Evolutionary conservation across 2,888 invertebrate genomes (phyloP), one percentile per base, ranked within the genome.

Genomic region (Dyspetes luteomarginatus): DNA sequence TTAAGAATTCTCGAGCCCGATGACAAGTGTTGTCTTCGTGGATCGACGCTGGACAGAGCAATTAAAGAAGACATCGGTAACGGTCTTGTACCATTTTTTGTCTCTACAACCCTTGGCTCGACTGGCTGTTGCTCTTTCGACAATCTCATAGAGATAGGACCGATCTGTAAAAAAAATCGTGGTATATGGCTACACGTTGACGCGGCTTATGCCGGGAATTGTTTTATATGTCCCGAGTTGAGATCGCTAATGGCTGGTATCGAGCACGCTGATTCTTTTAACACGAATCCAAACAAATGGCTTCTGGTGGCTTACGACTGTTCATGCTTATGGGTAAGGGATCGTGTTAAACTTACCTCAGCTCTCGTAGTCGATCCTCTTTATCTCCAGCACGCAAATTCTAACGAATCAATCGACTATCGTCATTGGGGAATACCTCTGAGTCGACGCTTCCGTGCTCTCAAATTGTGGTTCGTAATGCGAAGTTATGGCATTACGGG

Each of bases 201-300:
- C 90, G 97, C 95, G 0, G 97, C 97, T 0, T 98, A 97, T 89
- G 97, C 97, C 0, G 98, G 98, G 2, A 96, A 95, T 86, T 95
- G 96, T 0, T 95, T 98, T 88, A 96, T 98, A 79, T 96, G 97
- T 86, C 97, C 97, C 0, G 97, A 97, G 92, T 94, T 97, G 91
- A 94, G 96, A 79, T 93, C 93, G 0, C 92, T 94, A 56, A 93
- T 95, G 88, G 93, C 93, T 3, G 96, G 95, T 0, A 93, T 95
- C 28, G 94, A 97, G 92, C 95, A 95, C 89, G 97, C 96, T 0
- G 95, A 96, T 89, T 97, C 97, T 0, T 96, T 98, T 92, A 97
- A 97, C 90, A 96, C 96, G 7, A 98, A 98, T 90, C 96, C 97
- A 0, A 97, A 97, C 91, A 98, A 98, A 92, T 96, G 97, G 95